These are phyloP conservation scores for Papilio demoleus DNA, from an alignment of 2,888 invertebrate genomes.

Conservation along the genomic window DNA sequence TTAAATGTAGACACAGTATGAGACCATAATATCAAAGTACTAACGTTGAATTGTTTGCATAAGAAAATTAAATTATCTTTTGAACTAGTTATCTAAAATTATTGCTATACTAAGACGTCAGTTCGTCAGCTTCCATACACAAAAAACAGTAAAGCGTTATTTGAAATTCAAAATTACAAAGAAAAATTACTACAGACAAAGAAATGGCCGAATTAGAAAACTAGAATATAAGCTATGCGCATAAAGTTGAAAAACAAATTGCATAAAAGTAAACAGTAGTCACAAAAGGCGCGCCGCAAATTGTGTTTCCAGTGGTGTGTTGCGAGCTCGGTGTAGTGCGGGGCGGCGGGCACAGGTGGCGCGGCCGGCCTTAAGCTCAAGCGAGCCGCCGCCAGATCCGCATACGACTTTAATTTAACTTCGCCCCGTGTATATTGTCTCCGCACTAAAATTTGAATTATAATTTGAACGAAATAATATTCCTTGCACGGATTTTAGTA, in stretches of 20 bases:
- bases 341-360: constrained; percentile 67
- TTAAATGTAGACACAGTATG: no score
- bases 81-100: no score
- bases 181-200: constrained; percentile 31
- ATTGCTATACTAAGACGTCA: no score
- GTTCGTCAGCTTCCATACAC: background rate
- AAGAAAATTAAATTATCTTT: no score
- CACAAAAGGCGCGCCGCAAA: constrained; percentile 73
- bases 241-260: constrained; percentile 65
- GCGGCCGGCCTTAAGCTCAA: constrained; percentile 67
- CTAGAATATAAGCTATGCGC: constrained; percentile 49
- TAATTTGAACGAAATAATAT: constrained; percentile 43
- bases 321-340: constrained; percentile 46
- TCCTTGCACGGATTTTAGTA: constrained; percentile 25
- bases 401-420: constrained; percentile 81
- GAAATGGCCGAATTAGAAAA: constrained; percentile 49
- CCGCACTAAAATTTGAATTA: constrained; percentile 69
- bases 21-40: no score
- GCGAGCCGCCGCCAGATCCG: constrained; percentile 72
- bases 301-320: constrained; percentile 72
- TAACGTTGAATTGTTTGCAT: no score
- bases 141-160: background rate
- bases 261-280: constrained; percentile 71
- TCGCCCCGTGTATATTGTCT: constrained; percentile 74
- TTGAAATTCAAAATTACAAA: constrained; percentile 37